Evolutionary conservation across 2,797 vertebrate genomes (phyloP).

Genomic region (Aplochiton taeniatus): DNA sequence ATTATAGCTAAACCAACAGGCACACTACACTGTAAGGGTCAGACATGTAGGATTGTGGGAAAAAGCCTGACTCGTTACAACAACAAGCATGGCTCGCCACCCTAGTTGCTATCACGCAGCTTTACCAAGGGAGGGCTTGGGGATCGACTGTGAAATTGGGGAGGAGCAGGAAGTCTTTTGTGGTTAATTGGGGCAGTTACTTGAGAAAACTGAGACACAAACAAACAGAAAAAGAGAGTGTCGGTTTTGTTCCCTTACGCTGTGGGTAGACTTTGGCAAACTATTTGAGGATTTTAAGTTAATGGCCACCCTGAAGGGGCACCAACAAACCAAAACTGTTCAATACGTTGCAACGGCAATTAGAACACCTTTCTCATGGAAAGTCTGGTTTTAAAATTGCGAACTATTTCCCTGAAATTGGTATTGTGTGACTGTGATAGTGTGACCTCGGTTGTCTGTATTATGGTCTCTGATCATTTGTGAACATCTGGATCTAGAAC

Average conservation of each 20-base stretch:
- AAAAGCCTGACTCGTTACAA: too few species aligned
- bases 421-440: constrained; percentile 36
- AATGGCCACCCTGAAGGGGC: constrained; percentile 36
- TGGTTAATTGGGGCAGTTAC: neutral
- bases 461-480: constrained; percentile 27
- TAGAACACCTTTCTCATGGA: constrained; percentile 55
- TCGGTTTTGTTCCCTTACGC: neutral
- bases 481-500: constrained; percentile 67
- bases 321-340: too few species aligned
- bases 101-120: constrained; percentile 1
- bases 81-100: too few species aligned
- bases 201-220: too few species aligned
- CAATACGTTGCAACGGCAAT: constrained; percentile 59
- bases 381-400: constrained; percentile 44
- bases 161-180: neutral
- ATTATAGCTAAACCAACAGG: constrained; percentile 23
- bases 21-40: too few species aligned
- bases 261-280: neutral
- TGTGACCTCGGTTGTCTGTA: constrained; percentile 31
- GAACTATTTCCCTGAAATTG: constrained; percentile 49
- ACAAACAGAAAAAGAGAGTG: neutral
- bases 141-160: neutral
- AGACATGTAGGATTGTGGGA: too few species aligned
- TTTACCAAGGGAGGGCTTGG: neutral
- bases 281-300: constrained; percentile 28